phyloP scores from a whole-genome alignment of 2,113 vertebrate species.

The Coracopsis vasa region DNA sequence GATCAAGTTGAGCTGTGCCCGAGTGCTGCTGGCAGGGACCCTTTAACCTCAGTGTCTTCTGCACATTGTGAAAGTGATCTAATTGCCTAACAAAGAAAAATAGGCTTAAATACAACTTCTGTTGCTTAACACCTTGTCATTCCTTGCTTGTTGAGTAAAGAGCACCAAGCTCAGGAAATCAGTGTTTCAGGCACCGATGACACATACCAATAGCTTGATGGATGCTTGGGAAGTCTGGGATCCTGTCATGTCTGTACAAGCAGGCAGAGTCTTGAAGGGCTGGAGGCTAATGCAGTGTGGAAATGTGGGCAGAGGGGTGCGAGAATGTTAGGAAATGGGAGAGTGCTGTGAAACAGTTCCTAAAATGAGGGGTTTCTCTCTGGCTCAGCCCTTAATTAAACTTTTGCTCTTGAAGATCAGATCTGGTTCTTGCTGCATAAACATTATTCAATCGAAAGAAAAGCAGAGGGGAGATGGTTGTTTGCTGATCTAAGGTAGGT shows the following conservation, averaged over 20 bases:
- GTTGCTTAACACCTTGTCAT: conserved; percentile 32
- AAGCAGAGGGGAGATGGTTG: not conserved
- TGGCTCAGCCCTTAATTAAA: not conserved
- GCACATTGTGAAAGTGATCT: conserved; percentile 7
- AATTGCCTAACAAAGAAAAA: conserved; percentile 20
- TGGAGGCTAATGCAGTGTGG: not conserved
- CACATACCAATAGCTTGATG: not conserved
- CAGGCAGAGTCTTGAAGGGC: not conserved
- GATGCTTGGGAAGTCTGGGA: not conserved
- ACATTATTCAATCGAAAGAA: not conserved
- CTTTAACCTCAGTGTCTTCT: conserved; percentile 2
- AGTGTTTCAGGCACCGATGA: not conserved
- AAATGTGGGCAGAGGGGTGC: not conserved
- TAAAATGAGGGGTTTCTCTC: not conserved
- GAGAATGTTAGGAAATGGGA: accelerated
- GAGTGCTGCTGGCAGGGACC: conserved; percentile 5
- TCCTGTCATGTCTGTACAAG: not conserved
- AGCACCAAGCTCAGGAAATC: not conserved
- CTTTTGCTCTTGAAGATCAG: not conserved
- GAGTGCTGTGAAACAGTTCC: not conserved
- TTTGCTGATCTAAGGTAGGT: not conserved
- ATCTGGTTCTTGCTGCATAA: not conserved
- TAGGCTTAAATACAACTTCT: conserved; percentile 2
- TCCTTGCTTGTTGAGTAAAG: not conserved
- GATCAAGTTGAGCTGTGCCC: not conserved